Evolutionary conservation across 2,797 vertebrate species (phyloP), one percentile per base, ranked within the genome.

Genomic region (Propithecus perrieri): DNA sequence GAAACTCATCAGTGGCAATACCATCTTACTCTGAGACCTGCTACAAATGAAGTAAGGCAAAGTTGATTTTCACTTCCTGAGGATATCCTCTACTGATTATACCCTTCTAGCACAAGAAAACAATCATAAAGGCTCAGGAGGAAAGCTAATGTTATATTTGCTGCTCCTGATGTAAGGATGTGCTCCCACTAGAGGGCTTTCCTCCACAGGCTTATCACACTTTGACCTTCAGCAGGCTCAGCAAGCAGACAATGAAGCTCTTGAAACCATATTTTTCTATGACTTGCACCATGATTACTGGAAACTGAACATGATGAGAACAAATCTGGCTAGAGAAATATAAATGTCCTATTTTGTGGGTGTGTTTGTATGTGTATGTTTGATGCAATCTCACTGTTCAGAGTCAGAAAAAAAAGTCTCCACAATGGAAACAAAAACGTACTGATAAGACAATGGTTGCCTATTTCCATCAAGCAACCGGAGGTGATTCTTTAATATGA

Each of bases 1-100:
- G 87, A 93, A 94, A 89, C 94, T 98, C 93, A 95, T 97, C 94
- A 92, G 26, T 43, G 43, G 41, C 69, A 91, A 83, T 65, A 26
- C 10, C 38, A 83, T 69, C 85, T 85, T 83, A 46, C 71, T 94
- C 46, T 63, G 41, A 85, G 92, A 93, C 75, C 28, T 5, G 24
- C 33, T 67, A 65, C 41, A 81, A 78, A 84, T 48, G 81, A 97
- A 80, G 38, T 17, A 74, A 69, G 43, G 28, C 83, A 74, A 90
- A 76, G 61, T 5, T 30, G 13, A 67, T 74, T 97, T 80, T 72
- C 50, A 50, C 5, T 63, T 94, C 14, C 43, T 67, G 24, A 26
- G 43, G 43, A 57, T 80, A 13, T 71, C 24, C 41, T 95, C 11
- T 91, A 5, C n/a, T 30, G 61, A 84, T 71, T 48, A 24, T 10